A percentile compares a stretch with the other conserved stretches of the same genome.
Conservation (phyloP, 2,113 vertebrate species). For the Ochotona curzoniae region DNA sequence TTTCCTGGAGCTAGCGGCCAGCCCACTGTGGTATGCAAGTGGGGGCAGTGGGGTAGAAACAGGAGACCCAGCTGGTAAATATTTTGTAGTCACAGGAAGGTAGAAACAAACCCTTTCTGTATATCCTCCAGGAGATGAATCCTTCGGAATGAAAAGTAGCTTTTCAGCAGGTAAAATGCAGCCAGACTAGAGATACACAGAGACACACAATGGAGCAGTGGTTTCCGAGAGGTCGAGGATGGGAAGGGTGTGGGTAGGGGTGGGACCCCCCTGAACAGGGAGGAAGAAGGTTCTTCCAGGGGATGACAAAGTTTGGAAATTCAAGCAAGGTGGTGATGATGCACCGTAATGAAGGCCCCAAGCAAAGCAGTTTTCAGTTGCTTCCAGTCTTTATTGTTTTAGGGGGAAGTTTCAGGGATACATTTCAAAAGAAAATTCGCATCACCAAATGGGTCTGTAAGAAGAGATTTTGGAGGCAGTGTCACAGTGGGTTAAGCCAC, state of each 20-base stretch:
- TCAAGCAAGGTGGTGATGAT: neutral
- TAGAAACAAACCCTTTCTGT: neutral
- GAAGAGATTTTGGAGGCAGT: neutral
- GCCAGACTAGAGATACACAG: neutral
- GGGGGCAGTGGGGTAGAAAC: conserved; percentile 2
- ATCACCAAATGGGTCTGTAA: neutral
- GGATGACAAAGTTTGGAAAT: neutral
- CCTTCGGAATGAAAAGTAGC: conserved; percentile 43
- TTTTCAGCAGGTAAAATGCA: conserved; percentile 46
- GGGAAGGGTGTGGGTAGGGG: neutral
- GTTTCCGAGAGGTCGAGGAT: neutral
- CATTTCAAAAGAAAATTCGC: neutral
- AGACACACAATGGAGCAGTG: neutral
- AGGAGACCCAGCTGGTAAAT: conserved; percentile 8
- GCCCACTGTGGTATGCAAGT: neutral
- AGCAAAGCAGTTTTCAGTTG: neutral
- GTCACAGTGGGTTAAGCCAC: no score
- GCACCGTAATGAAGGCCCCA: neutral
- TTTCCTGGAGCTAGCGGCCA: conserved; percentile 36
- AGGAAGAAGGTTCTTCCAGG: neutral
- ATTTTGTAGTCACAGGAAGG: neutral
- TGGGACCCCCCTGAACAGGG: no score
- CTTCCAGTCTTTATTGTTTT: conserved; percentile 52
- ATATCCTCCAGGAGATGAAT: neutral
- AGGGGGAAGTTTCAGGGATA: conserved; percentile 10